Evolutionary conservation across 2,113 vertebrate species (phyloP).

Genomic region (Eulacestoma nigropectus): DNA sequence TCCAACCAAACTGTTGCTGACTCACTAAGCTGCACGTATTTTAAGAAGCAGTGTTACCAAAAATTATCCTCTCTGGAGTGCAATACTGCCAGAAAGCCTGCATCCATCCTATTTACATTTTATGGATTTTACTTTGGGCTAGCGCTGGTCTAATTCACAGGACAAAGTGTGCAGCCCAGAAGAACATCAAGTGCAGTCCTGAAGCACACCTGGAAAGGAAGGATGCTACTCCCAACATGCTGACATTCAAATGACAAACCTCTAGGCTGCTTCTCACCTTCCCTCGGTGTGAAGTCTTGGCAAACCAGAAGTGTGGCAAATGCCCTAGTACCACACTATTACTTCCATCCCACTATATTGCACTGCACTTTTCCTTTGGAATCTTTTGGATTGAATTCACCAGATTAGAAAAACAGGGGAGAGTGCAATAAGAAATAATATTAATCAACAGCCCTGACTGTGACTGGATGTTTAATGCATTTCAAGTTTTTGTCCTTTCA

Average conservation of each 20-base stretch:
- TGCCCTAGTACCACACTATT: neutral
- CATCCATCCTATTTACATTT: neutral
- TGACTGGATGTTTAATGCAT: neutral
- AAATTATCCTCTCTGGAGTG: neutral
- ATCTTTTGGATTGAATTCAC: neutral
- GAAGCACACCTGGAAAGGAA: neutral
- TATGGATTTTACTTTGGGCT: neutral
- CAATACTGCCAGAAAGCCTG: neutral
- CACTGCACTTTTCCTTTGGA: neutral
- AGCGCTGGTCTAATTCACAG: neutral
- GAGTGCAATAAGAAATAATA: neutral
- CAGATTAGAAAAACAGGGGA: neutral
- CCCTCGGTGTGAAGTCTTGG: accelerated
- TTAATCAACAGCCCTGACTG: neutral
- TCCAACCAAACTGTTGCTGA: neutral
- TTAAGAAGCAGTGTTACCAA: neutral
- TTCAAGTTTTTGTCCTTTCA: neutral
- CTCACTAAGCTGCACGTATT: neutral
- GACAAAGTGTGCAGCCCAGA: neutral
- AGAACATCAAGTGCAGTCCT: neutral
- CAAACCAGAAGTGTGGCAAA: neutral
- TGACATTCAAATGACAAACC: neutral
- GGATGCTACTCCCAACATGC: neutral
- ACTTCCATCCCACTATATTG: neutral
- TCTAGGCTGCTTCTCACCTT: neutral